phyloP scores from a whole-genome alignment of 1,140 invertebrate species.

The Lineus longissimus region DNA sequence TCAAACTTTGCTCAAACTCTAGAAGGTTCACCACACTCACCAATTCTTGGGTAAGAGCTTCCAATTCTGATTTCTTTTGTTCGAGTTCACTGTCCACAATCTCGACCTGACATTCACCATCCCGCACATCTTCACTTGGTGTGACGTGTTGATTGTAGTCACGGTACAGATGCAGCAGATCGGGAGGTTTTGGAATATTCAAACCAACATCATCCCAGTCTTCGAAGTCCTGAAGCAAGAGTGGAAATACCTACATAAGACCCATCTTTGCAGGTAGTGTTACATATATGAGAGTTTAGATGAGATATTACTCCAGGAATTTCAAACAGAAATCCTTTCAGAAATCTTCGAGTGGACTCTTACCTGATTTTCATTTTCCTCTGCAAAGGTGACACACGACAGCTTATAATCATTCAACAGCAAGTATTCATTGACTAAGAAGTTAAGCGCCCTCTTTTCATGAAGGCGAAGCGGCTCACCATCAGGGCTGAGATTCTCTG shows the following conservation, averaged over 20 bases:
- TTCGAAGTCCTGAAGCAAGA: slow-evolving; percentile 77
- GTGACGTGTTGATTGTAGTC: slow-evolving; percentile 58
- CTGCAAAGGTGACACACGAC: slow-evolving; percentile 85
- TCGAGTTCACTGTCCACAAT: no score
- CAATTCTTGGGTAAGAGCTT: no score
- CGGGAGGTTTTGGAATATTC: slow-evolving; percentile 77
- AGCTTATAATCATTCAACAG: slow-evolving; percentile 77
- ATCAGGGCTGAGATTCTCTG: slow-evolving; percentile 25
- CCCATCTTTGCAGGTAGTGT: not conserved
- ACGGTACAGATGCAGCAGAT: slow-evolving; percentile 72
- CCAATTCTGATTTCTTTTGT: no score
- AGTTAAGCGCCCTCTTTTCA: slow-evolving; percentile 80
- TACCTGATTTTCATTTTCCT: slow-evolving; percentile 86
- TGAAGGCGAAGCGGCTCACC: slow-evolving; percentile 69
- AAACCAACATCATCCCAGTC: slow-evolving; percentile 86
- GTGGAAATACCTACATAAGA: slow-evolving; percentile 12
- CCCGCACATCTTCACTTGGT: slow-evolving; percentile 30
- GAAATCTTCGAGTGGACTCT: slow-evolving; percentile 1
- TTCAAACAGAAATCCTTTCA: no score
- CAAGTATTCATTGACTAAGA: slow-evolving; percentile 84
- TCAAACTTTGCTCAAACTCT: no score
- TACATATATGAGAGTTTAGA: no score
- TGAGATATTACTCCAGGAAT: no score
- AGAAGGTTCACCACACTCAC: no score
- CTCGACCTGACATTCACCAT: slow-evolving; percentile 11